Conservation (phyloP, 2,888 invertebrate species). For the Charanyca ferruginea region DNA sequence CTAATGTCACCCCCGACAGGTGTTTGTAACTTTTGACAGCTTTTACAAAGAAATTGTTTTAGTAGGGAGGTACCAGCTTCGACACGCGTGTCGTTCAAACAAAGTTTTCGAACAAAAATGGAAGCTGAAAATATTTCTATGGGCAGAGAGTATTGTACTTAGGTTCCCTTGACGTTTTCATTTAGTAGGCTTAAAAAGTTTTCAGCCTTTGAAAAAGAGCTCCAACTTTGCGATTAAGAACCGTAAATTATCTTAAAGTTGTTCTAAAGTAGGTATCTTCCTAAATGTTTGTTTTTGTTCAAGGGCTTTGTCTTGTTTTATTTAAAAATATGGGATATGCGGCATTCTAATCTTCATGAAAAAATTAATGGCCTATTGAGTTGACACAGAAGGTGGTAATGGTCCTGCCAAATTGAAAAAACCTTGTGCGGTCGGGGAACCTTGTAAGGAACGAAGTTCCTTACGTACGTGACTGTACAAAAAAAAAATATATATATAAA, state of each 20-base stretch:
- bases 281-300: slow-evolving; percentile 17
- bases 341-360: neutral
- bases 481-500: too few relatives aligned
- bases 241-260: slow-evolving; percentile 26
- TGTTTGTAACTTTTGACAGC: slow-evolving; percentile 56
- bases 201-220: slow-evolving; percentile 13
- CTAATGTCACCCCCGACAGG: slow-evolving; percentile 60
- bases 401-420: neutral
- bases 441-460: too few relatives aligned
- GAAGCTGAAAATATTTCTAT: slow-evolving; percentile 15
- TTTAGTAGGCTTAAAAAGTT: slow-evolving; percentile 12
- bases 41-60: slow-evolving; percentile 48
- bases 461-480: too few relatives aligned
- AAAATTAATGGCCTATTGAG: neutral
- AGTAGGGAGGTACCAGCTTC: slow-evolving; percentile 7
- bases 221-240: slow-evolving; percentile 31
- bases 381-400: neutral
- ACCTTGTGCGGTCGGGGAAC: too few relatives aligned
- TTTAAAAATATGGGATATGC: neutral
- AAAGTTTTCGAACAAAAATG: slow-evolving; percentile 37
- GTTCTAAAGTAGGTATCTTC: neutral
- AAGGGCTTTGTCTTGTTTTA: neutral
- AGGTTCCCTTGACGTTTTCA: slow-evolving; percentile 21
- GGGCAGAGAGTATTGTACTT: slow-evolving; percentile 4
- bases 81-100: slow-evolving; percentile 34